Conservation (phyloP, 1,140 invertebrate species). For the Drosophila nebulosa region DNA sequence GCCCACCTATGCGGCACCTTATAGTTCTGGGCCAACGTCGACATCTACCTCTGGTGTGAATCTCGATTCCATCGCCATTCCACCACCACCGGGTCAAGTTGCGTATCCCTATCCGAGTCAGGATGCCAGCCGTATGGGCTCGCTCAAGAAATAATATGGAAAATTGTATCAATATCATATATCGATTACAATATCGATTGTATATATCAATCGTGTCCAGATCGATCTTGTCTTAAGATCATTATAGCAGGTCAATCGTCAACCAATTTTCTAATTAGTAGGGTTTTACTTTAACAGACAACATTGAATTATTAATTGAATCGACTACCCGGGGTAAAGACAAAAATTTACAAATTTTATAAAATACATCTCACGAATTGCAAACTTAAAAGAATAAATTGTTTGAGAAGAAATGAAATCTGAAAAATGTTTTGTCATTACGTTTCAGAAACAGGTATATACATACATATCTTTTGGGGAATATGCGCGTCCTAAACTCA, state of each 20-base stretch:
- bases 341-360: neutral
- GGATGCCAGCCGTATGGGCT: constrained; percentile 94
- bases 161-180: neutral
- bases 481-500: no score
- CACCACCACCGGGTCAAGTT: constrained; percentile 83
- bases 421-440: no score
- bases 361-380: neutral
- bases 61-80: constrained; percentile 81
- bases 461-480: neutral
- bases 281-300: neutral
- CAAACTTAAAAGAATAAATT: neutral
- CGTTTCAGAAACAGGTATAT: neutral
- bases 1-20: constrained; percentile 82
- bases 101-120: constrained; percentile 98
- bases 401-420: neutral
- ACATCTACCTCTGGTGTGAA: constrained; percentile 44
- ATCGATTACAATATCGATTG: constrained; percentile 15
- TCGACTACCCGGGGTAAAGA: neutral
- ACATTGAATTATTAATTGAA: neutral
- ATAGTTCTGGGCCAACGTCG: constrained; percentile 36
- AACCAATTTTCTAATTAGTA: neutral
- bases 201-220: neutral
- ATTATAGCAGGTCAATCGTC: neutral
- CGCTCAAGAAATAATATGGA: constrained; percentile 74
- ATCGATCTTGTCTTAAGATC: neutral